These are phyloP conservation scores for Lichenostomus cassidix DNA, from an alignment of 2,113 vertebrate species.

Conservation along the genomic window DNA sequence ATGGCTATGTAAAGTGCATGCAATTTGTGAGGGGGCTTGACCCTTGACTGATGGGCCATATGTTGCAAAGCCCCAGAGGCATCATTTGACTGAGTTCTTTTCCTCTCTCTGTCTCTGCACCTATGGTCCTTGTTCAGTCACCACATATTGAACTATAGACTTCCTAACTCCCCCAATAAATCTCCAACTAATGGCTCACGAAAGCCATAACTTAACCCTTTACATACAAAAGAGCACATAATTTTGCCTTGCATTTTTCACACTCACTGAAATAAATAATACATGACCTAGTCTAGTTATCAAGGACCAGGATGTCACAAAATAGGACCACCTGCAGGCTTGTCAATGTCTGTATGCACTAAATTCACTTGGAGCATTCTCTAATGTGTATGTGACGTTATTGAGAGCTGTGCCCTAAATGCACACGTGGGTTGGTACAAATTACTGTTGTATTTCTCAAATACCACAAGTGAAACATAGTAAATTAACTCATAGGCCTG, in stretches of 20 bases:
- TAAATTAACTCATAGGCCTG: neutral
- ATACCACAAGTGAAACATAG: neutral
- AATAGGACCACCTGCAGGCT: slow-evolving; percentile 14
- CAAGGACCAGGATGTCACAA: slow-evolving; percentile 4
- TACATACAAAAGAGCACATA: slow-evolving; percentile 52
- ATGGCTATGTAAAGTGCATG: slow-evolving; percentile 87
- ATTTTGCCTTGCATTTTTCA: slow-evolving; percentile 62
- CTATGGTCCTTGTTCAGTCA: slow-evolving; percentile 78
- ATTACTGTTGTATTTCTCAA: neutral
- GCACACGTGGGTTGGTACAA: neutral
- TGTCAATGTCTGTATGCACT: neutral
- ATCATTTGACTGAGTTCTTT: slow-evolving; percentile 79
- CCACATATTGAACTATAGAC: slow-evolving; percentile 80
- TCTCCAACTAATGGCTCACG: slow-evolving; percentile 80
- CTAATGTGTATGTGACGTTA: neutral
- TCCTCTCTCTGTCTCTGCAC: slow-evolving; percentile 75
- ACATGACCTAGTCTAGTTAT: slow-evolving; percentile 35
- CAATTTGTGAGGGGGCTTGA: slow-evolving; percentile 88
- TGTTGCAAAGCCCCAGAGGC: slow-evolving; percentile 81
- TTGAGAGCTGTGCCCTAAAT: neutral
- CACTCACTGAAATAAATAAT: slow-evolving; percentile 64
- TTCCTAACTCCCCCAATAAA: slow-evolving; percentile 81
- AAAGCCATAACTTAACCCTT: slow-evolving; percentile 85
- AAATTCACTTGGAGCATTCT: neutral
- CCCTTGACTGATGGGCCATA: slow-evolving; percentile 87